These are phyloP conservation scores for Cinara cedri DNA, from an alignment of 2,888 invertebrate species.

Conservation along the genomic window DNA sequence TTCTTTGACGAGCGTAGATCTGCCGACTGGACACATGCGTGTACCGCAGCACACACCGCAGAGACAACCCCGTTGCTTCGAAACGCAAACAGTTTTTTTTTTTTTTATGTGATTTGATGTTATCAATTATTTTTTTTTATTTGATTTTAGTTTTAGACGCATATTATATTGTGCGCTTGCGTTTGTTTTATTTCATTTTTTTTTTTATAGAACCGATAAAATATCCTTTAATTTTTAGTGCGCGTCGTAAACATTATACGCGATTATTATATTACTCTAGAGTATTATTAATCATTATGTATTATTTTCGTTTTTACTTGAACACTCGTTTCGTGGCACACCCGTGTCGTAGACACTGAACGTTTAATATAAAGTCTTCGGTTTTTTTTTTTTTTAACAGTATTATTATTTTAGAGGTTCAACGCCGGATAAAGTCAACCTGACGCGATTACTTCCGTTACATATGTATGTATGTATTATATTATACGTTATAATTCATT, in stretches of 20 bases:
- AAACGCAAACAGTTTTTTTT: constrained; percentile 5
- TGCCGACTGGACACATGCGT: neutral
- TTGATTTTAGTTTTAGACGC: constrained; percentile 23
- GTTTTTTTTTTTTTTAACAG: neutral
- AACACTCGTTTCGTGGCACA: constrained; percentile 15
- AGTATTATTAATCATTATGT: constrained; percentile 1
- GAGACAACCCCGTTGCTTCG: constrained; percentile 16
- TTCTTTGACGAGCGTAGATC: constrained; percentile 9
- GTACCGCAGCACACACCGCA: neutral
- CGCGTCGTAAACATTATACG: neutral
- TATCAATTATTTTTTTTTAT: constrained; percentile 43
- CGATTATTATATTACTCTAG: neutral
- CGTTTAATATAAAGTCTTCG: neutral
- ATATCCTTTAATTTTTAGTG: neutral
- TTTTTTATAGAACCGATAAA: neutral
- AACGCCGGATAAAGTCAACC: constrained; percentile 10
- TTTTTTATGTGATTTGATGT: neutral
- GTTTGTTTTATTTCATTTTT: neutral
- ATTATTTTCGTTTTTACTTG: neutral
- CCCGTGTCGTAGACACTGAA: constrained; percentile 24
- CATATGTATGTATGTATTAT: neutral
- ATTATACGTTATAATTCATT: constrained; percentile 7
- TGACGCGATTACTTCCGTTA: constrained; percentile 19
- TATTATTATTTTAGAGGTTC: neutral
- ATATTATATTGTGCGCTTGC: too few relatives aligned